Conservation (phyloP, 92 coral and sea anemone genomes). For the Desmophyllum pertusum region DNA sequence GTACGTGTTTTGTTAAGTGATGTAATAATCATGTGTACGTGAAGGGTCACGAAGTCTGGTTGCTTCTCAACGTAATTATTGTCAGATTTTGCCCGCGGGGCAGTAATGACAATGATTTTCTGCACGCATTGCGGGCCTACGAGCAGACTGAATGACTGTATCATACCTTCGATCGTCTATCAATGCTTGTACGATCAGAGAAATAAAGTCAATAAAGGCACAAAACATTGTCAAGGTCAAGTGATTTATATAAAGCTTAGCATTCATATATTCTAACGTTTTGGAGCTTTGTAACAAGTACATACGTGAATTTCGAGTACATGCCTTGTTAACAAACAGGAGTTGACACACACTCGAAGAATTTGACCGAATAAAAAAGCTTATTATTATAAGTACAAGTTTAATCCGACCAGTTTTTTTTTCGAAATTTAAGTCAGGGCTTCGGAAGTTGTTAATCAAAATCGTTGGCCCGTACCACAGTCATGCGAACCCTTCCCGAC, state of each 20-base stretch:
- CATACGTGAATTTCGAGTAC: neutral
- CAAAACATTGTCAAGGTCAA: neutral
- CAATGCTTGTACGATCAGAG: too few relatives aligned
- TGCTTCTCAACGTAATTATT: conserved; percentile 2
- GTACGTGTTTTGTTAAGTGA: neutral
- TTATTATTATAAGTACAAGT: neutral
- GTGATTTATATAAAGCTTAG: neutral
- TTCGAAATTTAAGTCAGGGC: neutral
- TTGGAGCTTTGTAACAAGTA: neutral
- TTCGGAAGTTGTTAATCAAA: neutral
- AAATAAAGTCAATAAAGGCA: neutral
- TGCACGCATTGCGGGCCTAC: conserved; percentile 25
- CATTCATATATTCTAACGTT: neutral
- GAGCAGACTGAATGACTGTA: neutral
- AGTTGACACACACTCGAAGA: neutral
- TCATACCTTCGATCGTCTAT: neutral
- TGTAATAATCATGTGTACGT: too few relatives aligned
- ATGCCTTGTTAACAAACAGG: neutral
- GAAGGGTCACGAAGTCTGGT: neutral
- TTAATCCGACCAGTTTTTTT: too few relatives aligned
- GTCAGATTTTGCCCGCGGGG: neutral
- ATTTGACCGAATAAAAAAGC: neutral
- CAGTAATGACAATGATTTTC: neutral
- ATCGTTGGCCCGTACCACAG: neutral
- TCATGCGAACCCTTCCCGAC: neutral